Percentiles rank a stretch among this genome's conserved stretches.
phyloP scores from a whole-genome alignment of 1,140 invertebrate species.

The Lasioglossum albipes region DNA sequence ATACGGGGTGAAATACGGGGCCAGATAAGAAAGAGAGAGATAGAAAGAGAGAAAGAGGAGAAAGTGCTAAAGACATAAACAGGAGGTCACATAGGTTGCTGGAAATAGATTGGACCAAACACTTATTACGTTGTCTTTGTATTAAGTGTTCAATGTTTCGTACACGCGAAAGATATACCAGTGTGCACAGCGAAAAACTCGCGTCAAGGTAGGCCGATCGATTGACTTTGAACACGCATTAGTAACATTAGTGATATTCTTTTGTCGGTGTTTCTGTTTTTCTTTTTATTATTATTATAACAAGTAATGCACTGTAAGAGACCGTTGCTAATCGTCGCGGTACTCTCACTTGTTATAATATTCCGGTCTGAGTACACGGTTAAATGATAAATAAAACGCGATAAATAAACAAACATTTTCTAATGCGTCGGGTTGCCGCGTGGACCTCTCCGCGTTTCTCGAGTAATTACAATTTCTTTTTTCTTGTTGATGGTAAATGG shows the following conservation, averaged over 20 bases:
- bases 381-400: slow-evolving; percentile 51
- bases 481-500: neutral
- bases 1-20: neutral
- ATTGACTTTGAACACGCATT: slow-evolving; percentile 58
- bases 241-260: slow-evolving; percentile 56
- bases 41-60: neutral
- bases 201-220: slow-evolving; percentile 46
- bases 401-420: slow-evolving; percentile 59
- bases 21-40: neutral
- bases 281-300: slow-evolving; percentile 64
- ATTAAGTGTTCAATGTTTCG: slow-evolving; percentile 47
- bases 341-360: slow-evolving; percentile 63
- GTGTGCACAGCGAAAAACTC: slow-evolving; percentile 6
- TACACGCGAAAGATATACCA: slow-evolving; percentile 33
- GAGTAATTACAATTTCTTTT: slow-evolving; percentile 40
- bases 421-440: slow-evolving; percentile 25
- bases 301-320: slow-evolving; percentile 55
- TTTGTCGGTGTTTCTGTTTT: neutral
- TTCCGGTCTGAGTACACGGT: slow-evolving; percentile 36
- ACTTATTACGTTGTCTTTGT: slow-evolving; percentile 49
- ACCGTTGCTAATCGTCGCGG: neutral
- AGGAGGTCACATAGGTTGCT: slow-evolving; percentile 3
- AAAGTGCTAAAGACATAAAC: slow-evolving; percentile 13
- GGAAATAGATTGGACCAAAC: slow-evolving; percentile 36
- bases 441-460: slow-evolving; percentile 16